These are phyloP conservation scores for Gibbula magus DNA, from an alignment of 2,888 invertebrate species.

Conservation along the genomic window DNA sequence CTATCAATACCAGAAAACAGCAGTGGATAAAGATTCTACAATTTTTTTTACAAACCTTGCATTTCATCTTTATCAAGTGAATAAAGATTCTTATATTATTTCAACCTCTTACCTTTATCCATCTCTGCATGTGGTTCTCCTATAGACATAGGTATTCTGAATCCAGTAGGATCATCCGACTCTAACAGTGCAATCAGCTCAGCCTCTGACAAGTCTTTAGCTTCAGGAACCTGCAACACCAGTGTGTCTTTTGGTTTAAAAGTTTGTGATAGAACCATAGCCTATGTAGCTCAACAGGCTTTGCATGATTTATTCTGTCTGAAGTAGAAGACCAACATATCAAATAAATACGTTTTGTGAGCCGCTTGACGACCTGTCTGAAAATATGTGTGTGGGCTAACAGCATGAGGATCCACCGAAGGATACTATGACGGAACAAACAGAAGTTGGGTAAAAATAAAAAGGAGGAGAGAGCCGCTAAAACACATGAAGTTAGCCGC, in stretches of 20 bases:
- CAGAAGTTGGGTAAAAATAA: too few relatives aligned
- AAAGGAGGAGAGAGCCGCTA: too few relatives aligned
- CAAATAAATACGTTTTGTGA: neutral
- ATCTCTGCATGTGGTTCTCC: slow-evolving; percentile 86
- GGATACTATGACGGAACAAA: too few relatives aligned
- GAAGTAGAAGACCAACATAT: neutral
- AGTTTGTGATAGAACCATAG: neutral
- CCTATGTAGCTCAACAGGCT: too few relatives aligned
- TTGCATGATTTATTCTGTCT: neutral
- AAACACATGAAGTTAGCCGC: too few relatives aligned
- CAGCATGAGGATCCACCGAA: too few relatives aligned
- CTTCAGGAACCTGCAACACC: slow-evolving; percentile 68
- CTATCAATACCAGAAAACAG: too few relatives aligned
- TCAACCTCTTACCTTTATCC: slow-evolving; percentile 80
- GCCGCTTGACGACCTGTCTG: too few relatives aligned
- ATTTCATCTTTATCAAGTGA: too few relatives aligned
- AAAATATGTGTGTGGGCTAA: neutral
- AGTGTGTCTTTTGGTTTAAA: neutral
- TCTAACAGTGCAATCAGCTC: slow-evolving; percentile 82
- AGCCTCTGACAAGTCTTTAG: slow-evolving; percentile 77
- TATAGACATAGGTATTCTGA: slow-evolving; percentile 92
- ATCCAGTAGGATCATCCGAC: slow-evolving; percentile 83
- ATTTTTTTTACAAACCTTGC: too few relatives aligned
- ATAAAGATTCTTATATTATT: too few relatives aligned
- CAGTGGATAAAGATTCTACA: too few relatives aligned